Conservation (phyloP, 2,113 vertebrate genomes). For the Rhinolophus sinicus region DNA sequence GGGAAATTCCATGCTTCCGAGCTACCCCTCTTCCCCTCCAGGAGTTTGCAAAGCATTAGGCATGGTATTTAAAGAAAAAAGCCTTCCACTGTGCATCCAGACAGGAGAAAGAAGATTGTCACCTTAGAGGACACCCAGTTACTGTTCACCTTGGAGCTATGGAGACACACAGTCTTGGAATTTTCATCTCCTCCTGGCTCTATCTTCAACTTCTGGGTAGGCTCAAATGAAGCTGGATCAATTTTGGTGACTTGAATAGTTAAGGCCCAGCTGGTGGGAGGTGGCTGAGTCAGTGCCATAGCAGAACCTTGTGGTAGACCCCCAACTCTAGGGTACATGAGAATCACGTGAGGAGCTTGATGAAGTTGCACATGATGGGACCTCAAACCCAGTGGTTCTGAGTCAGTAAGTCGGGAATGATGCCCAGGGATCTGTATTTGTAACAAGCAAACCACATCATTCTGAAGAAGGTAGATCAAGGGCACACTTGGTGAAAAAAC, state of each 20-base stretch:
- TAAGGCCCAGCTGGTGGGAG: no score
- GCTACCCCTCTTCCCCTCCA: not conserved
- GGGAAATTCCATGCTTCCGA: not conserved
- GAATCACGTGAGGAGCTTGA: not conserved
- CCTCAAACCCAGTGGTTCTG: rapidly evolving
- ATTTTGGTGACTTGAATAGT: not conserved
- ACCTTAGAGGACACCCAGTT: conserved; percentile 47
- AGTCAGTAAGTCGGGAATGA: not conserved
- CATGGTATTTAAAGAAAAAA: conserved; percentile 58
- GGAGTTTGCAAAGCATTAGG: conserved; percentile 52
- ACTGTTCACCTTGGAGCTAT: conserved; percentile 42
- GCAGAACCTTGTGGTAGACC: not conserved
- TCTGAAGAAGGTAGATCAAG: not conserved
- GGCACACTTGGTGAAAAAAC: not conserved
- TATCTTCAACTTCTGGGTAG: not conserved
- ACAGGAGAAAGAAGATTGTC: conserved; percentile 60
- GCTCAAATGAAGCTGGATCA: not conserved
- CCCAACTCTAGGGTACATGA: not conserved
- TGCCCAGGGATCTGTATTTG: not conserved
- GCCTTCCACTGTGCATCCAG: not conserved
- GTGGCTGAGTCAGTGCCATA: not conserved
- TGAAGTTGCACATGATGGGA: not conserved
- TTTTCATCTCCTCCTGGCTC: not conserved
- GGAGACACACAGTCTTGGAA: not conserved
- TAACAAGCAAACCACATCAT: not conserved